Base-by-base conservation (phyloP, 2,113 vertebrate species). In the Pogonocichla stellata region DNA sequence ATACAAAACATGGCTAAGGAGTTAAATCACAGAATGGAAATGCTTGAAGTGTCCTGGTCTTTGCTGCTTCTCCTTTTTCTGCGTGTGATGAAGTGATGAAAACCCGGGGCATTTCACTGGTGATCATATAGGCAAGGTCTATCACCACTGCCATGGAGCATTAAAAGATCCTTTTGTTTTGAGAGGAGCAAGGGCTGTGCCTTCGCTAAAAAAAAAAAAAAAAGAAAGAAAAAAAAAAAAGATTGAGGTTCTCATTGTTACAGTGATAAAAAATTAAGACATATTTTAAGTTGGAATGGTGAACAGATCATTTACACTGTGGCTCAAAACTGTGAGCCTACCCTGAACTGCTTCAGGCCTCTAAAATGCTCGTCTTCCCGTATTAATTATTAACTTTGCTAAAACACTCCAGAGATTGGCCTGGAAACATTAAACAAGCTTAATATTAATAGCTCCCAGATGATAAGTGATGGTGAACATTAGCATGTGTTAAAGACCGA, bases 371-470 rank as follows among this genome's bases (percentile, higher is more conserved):
- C 3, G 4, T 47, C 80, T 84, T 86, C 47, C 72, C 15, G 3
- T 78, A 91, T 96, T 91, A 94, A 95, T 94, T 93, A 94, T 96
- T 96, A 92, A 93, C 28, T 15, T 81, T 11, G 6, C 69, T 88
- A 71, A 86, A 93, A 58, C 91, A 92, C 91, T 84, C 91, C 61
- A 86, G 94, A 94, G 94, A 84, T 60, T 74, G 67, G 36, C 83
- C 51, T 81, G 43, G 65, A 90, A 94, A 86, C 79, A 71, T 88
- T 95, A 92, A 95, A 94, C 92, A 91, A 91, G 45, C 62, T 90
- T 87, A 69, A 89, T 93, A 96, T 94, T 95, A 93, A 97, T 77
- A 80, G 84, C 48, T 97, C 89, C 93, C 94, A 86, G 94, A 94
- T 87, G 91, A 85, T 50, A 95, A 89, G 33, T 61, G 78, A 75